A percentile compares a stretch with the other conserved stretches of the same genome.
phyloP scores from a whole-genome alignment of 1,140 invertebrate genomes.

The Scaptomyza graminum region DNA sequence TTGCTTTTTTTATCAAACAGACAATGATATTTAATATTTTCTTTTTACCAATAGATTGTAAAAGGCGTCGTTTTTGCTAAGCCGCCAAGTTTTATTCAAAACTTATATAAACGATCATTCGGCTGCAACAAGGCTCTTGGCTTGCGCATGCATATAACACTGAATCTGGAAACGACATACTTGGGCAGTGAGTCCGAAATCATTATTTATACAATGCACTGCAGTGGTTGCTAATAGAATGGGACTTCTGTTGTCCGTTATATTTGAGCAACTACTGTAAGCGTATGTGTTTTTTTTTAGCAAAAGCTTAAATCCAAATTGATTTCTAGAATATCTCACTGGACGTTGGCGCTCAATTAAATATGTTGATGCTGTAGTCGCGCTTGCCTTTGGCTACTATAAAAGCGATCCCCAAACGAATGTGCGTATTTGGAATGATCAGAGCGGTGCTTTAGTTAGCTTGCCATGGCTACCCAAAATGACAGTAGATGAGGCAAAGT shows the following conservation, averaged over 20 bases:
- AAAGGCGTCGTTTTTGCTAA: neutral
- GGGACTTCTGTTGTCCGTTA: neutral
- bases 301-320: no score
- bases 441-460: conserved; percentile 44
- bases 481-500: conserved; percentile 51
- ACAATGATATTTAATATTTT: neutral
- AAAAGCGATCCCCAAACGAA: conserved; percentile 55
- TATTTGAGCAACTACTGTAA: neutral
- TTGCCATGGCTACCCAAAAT: conserved; percentile 59
- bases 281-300: no score
- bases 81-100: conserved; percentile 37
- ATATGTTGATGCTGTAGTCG: conserved; percentile 68
- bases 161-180: conserved; percentile 69
- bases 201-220: no score
- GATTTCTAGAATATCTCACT: conserved; percentile 42
- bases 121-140: conserved; percentile 61
- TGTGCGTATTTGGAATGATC: conserved; percentile 62
- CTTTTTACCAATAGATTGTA: neutral
- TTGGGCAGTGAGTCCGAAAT: conserved; percentile 54
- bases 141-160: conserved; percentile 65
- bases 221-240: no score
- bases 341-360: conserved; percentile 50
- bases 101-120: conserved; percentile 62
- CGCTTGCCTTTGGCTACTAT: conserved; percentile 72
- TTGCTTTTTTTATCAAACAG: neutral